Percentiles rank a stretch among this genome's conserved stretches.
phyloP scores from a whole-genome alignment of 2,797 vertebrate species.

The Pseudochirops corinnae region DNA sequence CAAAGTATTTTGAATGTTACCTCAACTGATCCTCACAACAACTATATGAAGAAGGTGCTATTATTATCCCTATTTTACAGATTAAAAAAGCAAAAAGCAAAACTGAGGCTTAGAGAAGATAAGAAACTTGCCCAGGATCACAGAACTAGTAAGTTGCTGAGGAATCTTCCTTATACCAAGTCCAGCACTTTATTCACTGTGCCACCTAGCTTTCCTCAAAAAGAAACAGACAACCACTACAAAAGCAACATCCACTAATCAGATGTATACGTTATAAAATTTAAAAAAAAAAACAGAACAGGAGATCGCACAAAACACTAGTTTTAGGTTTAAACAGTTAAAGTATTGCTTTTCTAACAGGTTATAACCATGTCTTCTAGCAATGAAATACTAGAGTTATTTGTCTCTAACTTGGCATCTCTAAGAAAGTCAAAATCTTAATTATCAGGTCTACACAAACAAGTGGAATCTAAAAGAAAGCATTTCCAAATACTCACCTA shows the following conservation, averaged over 20 bases:
- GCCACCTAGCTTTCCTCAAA: neutral
- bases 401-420: slow-evolving; percentile 35
- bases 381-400: neutral
- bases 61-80: neutral
- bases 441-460: neutral
- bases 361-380: neutral
- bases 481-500: slow-evolving; percentile 89
- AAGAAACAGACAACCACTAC: neutral
- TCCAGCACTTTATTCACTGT: neutral
- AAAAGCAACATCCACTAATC: neutral
- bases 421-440: slow-evolving; percentile 39
- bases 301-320: neutral
- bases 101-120: neutral
- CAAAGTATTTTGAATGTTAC: neutral
- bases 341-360: neutral
- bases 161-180: neutral
- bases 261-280: neutral
- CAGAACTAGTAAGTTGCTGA: neutral
- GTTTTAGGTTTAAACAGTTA: neutral
- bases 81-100: neutral
- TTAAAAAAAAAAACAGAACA: neutral
- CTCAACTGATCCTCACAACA: neutral
- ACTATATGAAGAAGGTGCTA: neutral
- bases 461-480: slow-evolving; percentile 14
- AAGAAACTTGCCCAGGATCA: neutral